Evolutionary conservation across 2,113 vertebrate genomes (phyloP).

Genomic region (Sylvicapra grimmia): DNA sequence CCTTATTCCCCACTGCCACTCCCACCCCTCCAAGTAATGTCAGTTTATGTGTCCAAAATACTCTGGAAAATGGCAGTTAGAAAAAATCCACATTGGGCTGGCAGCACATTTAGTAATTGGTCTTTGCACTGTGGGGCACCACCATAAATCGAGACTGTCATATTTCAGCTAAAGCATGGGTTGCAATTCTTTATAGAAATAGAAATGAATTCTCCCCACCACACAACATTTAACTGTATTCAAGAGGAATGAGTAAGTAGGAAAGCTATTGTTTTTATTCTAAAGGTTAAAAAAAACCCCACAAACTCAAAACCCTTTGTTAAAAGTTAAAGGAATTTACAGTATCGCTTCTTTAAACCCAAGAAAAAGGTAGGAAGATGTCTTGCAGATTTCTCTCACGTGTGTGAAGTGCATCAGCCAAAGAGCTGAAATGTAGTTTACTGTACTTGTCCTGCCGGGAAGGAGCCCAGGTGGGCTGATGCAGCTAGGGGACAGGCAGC

Average conservation of each 20-base stretch:
- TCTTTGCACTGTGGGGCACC: constrained; percentile 48
- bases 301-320: neutral
- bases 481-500: neutral
- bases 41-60: constrained; percentile 54
- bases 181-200: constrained; percentile 49
- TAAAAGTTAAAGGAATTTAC: constrained; percentile 6
- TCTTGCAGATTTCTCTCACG: neutral
- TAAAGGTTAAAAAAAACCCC: neutral
- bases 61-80: constrained; percentile 57
- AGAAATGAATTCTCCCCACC: constrained; percentile 45
- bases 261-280: neutral
- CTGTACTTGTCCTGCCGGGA: neutral
- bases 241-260: neutral
- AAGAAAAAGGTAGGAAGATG: neutral
- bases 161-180: constrained; percentile 54
- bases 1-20: neutral
- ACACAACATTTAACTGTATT: constrained; percentile 20
- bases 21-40: neutral
- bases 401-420: neutral
- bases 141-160: constrained; percentile 58
- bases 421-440: neutral
- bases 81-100: constrained; percentile 31
- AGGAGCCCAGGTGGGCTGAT: neutral
- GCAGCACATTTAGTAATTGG: constrained; percentile 60
- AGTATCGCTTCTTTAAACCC: neutral